These are phyloP conservation scores for Setophaga kirtlandii DNA, from an alignment of 2,113 vertebrate species.

Conservation along the genomic window DNA sequence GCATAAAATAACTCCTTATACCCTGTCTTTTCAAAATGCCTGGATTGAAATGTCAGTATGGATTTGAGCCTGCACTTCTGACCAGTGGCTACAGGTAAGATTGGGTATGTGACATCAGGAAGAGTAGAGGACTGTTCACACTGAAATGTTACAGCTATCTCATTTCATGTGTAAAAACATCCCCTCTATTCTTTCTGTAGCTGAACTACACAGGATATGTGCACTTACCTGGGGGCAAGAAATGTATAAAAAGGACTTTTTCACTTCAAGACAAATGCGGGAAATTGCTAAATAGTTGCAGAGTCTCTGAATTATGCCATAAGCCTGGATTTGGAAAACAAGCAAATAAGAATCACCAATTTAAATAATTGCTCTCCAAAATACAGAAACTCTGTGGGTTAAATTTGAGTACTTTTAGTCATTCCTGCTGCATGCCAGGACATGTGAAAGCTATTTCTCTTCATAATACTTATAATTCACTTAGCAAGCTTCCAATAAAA, in stretches of 20 bases:
- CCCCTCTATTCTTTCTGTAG: background rate
- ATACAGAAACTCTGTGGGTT: background rate
- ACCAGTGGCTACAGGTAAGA: background rate
- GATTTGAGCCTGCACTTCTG: background rate
- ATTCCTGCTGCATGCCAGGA: background rate
- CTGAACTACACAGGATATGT: background rate
- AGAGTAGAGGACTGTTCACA: background rate
- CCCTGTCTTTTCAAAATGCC: background rate
- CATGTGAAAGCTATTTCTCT: background rate
- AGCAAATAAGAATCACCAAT: background rate
- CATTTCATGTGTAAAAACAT: background rate
- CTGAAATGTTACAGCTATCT: background rate
- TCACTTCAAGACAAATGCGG: background rate
- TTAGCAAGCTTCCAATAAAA: background rate
- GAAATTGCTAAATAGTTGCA: background rate
- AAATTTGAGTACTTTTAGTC: background rate
- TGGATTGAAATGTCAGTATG: background rate
- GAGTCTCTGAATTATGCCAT: background rate
- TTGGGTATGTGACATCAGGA: background rate
- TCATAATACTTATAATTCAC: background rate
- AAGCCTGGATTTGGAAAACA: background rate
- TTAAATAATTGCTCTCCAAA: background rate
- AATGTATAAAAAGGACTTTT: background rate
- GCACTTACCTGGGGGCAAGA: background rate
- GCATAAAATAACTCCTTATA: background rate